Conservation (phyloP, 1,140 invertebrate species). For the Hyposmocoma kahamanoa region DNA sequence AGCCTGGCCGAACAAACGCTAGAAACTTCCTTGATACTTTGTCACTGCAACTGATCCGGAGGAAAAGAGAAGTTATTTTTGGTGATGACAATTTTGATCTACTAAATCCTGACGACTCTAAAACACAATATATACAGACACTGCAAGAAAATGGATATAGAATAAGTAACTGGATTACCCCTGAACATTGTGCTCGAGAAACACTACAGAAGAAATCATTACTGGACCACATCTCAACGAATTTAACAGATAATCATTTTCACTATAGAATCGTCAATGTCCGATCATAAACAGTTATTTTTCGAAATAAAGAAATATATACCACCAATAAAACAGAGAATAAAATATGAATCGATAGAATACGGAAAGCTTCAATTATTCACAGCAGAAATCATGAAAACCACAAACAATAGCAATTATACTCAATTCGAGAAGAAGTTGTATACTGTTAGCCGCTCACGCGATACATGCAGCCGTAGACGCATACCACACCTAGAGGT, state of each 20-base stretch:
- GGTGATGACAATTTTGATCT: not conserved
- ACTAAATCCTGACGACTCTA: not conserved
- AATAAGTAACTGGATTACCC: slow-evolving; percentile 8
- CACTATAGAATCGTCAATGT: slow-evolving; percentile 2
- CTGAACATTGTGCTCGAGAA: slow-evolving; percentile 4
- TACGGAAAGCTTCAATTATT: not conserved
- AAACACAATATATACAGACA: not conserved
- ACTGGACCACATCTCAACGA: slow-evolving; percentile 7
- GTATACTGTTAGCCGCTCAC: no score
- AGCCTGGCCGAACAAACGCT: slow-evolving; percentile 1
- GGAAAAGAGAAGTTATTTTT: slow-evolving; percentile 13
- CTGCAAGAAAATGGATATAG: slow-evolving; percentile 3
- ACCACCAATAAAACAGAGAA: not conserved
- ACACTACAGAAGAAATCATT: slow-evolving; percentile 4
- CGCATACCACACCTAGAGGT: no score
- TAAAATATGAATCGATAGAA: not conserved
- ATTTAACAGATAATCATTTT: slow-evolving; percentile 3
- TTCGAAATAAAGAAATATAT: not conserved
- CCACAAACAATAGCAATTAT: no score
- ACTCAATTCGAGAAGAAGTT: no score
- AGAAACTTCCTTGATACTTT: slow-evolving; percentile 13
- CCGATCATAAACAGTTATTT: slow-evolving; percentile 7
- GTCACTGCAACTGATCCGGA: slow-evolving; percentile 2
- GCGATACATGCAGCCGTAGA: no score
- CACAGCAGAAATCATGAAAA: not conserved